phyloP scores from a whole-genome alignment of 2,113 vertebrate species.

The Odobenus rosmarus region DNA sequence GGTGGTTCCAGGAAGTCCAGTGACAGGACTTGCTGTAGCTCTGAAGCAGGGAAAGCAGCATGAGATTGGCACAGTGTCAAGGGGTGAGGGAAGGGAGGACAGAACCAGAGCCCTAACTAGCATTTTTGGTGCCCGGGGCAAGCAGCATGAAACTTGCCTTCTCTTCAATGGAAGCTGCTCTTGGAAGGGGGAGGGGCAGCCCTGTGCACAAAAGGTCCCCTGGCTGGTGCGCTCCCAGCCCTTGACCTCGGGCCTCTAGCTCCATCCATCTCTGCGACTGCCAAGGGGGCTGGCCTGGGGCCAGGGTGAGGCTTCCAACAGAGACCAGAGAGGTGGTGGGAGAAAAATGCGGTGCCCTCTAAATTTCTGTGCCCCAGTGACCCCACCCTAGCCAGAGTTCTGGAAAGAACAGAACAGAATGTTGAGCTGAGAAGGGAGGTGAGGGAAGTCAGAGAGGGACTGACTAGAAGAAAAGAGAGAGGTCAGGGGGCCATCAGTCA shows the following conservation, averaged over 20 bases:
- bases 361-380: slow-evolving; percentile 73
- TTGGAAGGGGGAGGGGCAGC: slow-evolving; percentile 50
- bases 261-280: slow-evolving; percentile 76
- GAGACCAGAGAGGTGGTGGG: slow-evolving; percentile 76
- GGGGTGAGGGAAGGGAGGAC: background rate
- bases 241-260: slow-evolving; percentile 72
- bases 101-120: slow-evolving; percentile 40
- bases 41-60: background rate
- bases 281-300: slow-evolving; percentile 71
- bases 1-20: background rate
- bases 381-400: slow-evolving; percentile 61
- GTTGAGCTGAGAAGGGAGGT: slow-evolving; percentile 57
- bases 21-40: background rate
- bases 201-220: slow-evolving; percentile 71
- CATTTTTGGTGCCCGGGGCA: slow-evolving; percentile 37
- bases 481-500: slow-evolving; percentile 61
- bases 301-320: slow-evolving; percentile 72
- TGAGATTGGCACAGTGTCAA: slow-evolving; percentile 51
- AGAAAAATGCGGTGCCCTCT: slow-evolving; percentile 77
- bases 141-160: slow-evolving; percentile 49
- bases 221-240: slow-evolving; percentile 71
- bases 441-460: slow-evolving; percentile 36
- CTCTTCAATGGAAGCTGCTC: slow-evolving; percentile 68
- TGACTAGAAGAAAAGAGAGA: slow-evolving; percentile 62
- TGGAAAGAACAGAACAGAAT: slow-evolving; percentile 71